Evolutionary conservation across 2,113 vertebrate genomes (phyloP).

Genomic region (Galeopterus variegatus): DNA sequence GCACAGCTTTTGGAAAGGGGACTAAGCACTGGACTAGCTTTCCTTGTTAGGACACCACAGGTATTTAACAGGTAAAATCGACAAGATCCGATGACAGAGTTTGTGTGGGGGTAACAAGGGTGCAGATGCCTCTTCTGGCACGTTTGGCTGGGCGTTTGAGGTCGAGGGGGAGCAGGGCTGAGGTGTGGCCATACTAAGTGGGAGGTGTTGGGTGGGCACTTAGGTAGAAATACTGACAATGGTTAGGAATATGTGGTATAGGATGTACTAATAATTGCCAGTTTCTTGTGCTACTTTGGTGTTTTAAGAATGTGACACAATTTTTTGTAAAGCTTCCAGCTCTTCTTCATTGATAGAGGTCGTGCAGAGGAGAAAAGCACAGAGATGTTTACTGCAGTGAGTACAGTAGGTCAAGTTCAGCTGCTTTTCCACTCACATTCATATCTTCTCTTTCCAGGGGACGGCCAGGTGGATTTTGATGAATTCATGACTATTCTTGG

Average conservation of each 20-base stretch:
- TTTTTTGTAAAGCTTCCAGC: not conserved
- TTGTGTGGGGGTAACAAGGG: not conserved
- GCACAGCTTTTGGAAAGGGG: not conserved
- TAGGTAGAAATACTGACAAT: not conserved
- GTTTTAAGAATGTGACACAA: not conserved
- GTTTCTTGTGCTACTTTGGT: not conserved
- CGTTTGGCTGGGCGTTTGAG: not conserved
- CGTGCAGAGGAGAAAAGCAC: not conserved
- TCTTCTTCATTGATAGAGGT: not conserved
- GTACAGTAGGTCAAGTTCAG: not conserved
- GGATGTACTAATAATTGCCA: not conserved
- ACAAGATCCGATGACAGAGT: not conserved
- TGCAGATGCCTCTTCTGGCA: not conserved
- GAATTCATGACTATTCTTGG: constrained; percentile 99
- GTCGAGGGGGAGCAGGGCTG: not conserved
- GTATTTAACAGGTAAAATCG: not conserved
- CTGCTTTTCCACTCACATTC: not conserved
- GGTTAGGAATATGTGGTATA: not conserved
- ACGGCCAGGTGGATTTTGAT: constrained; percentile 98
- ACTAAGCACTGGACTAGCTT: not conserved
- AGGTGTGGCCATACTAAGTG: not conserved
- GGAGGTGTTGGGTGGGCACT: not conserved
- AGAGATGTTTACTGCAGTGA: not conserved
- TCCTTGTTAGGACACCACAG: not conserved
- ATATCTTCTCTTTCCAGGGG: constrained; percentile 90